These are phyloP conservation scores for Tribolium castaneum DNA, from an alignment of 1,140 invertebrate species.

Conservation along the genomic window DNA sequence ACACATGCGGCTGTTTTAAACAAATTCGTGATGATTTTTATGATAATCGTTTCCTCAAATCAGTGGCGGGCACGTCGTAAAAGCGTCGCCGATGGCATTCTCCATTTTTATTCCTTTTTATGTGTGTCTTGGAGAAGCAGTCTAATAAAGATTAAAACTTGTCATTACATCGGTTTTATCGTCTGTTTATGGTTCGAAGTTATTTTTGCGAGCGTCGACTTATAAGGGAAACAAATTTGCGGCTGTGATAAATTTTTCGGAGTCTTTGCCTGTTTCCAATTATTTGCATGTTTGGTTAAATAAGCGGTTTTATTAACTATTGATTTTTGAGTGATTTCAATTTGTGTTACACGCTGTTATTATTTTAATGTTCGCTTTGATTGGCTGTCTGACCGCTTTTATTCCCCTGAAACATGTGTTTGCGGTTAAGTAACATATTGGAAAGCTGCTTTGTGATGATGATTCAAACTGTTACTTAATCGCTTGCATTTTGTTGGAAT, in stretches of 20 bases:
- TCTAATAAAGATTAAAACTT: conserved; percentile 31
- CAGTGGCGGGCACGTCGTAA: background rate
- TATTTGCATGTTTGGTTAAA: too few relatives aligned
- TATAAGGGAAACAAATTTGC: conserved; percentile 27
- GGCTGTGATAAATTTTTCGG: conserved; percentile 3
- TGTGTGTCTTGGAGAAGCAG: background rate
- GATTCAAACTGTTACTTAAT: conserved; percentile 24
- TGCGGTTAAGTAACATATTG: conserved; percentile 23
- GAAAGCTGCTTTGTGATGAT: conserved; percentile 27
- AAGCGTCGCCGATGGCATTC: background rate
- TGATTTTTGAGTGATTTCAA: background rate
- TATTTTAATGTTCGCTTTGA: conserved; percentile 5
- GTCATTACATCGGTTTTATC: conserved; percentile 33
- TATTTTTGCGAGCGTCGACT: conserved; percentile 14
- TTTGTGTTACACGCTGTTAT: background rate
- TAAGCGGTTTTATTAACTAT: background rate
- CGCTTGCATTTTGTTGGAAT: background rate
- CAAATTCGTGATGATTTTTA: background rate
- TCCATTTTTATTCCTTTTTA: background rate
- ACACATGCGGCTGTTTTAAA: background rate
- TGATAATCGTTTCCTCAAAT: conserved; percentile 10
- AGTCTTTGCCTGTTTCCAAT: too few relatives aligned
- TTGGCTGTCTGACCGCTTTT: conserved; percentile 7
- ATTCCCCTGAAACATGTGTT: background rate
- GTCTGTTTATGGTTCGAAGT: conserved; percentile 8